Evolutionary conservation across 2,113 vertebrate genomes (phyloP).

Genomic region (Bucco capensis): DNA sequence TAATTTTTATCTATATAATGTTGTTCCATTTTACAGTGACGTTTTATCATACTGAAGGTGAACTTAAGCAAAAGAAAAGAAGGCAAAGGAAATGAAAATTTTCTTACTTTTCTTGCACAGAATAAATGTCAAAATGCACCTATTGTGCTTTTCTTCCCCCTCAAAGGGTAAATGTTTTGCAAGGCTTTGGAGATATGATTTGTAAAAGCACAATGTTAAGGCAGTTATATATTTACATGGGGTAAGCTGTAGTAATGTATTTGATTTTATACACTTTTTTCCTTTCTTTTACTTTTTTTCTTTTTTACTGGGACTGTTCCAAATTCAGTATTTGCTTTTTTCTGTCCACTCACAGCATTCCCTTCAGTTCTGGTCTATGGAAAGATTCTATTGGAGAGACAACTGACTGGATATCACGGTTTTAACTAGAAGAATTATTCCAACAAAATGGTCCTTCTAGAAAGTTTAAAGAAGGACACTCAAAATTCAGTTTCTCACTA

Average conservation of each 20-base stretch:
- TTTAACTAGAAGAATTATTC: not conserved
- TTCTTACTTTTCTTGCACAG: not conserved
- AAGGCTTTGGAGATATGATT: not conserved
- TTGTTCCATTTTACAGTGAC: not conserved
- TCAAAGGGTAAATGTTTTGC: not conserved
- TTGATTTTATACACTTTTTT: not conserved
- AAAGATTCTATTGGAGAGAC: not conserved
- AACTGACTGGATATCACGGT: not conserved
- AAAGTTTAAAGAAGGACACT: not conserved
- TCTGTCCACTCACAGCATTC: not conserved
- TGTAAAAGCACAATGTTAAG: not conserved
- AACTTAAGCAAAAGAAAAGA: not conserved
- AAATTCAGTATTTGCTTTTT: not conserved
- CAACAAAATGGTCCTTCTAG: not conserved
- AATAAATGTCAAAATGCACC: not conserved
- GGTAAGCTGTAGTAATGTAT: not conserved
- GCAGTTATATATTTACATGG: not conserved
- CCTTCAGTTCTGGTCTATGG: not conserved
- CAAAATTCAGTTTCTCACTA: not conserved
- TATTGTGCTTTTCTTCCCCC: not conserved
- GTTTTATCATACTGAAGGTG: not conserved
- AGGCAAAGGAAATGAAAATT: not conserved
- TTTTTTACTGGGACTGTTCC: not conserved
- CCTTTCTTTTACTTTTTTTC: not conserved
- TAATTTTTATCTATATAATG: not conserved